These are phyloP conservation scores for Lerista edwardsae DNA, from an alignment of 2,797 vertebrate species.

Conservation along the genomic window DNA sequence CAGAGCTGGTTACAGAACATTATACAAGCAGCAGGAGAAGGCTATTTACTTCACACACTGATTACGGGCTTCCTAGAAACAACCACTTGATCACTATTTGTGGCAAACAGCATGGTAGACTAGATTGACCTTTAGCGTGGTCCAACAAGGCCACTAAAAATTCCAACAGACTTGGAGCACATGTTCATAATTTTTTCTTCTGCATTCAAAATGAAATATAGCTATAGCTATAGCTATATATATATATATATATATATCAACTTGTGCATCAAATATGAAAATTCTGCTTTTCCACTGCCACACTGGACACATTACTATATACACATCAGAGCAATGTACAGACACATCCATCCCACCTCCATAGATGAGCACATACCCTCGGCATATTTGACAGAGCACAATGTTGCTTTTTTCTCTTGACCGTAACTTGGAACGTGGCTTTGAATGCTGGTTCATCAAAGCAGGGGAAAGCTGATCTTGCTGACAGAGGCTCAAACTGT, in stretches of 20 bases:
- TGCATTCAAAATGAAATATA: neutral
- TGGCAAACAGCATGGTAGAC: neutral
- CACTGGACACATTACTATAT: neutral
- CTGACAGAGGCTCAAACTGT: constrained; percentile 93
- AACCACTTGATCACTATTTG: neutral
- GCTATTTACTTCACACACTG: neutral
- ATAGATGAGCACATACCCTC: constrained; percentile 79
- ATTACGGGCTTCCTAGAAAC: neutral
- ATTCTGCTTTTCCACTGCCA: neutral
- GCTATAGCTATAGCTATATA: too few species aligned
- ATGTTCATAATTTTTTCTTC: neutral
- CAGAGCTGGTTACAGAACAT: neutral
- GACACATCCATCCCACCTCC: neutral
- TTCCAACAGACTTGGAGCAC: neutral
- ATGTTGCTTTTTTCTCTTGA: constrained; percentile 83
- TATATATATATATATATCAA: too few species aligned
- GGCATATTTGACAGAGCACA: constrained; percentile 95
- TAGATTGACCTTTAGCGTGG: neutral
- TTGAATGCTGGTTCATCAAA: constrained; percentile 97
- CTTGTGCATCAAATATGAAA: neutral
- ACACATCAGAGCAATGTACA: neutral
- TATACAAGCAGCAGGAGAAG: neutral
- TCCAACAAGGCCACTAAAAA: neutral
- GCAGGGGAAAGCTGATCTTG: constrained; percentile 94
- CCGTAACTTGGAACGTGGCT: constrained; percentile 89